A percentile compares a stretch with the other conserved stretches of the same genome.
Evolutionary conservation across 1,140 invertebrate species (phyloP).

Genomic region (Atta colombica): DNA sequence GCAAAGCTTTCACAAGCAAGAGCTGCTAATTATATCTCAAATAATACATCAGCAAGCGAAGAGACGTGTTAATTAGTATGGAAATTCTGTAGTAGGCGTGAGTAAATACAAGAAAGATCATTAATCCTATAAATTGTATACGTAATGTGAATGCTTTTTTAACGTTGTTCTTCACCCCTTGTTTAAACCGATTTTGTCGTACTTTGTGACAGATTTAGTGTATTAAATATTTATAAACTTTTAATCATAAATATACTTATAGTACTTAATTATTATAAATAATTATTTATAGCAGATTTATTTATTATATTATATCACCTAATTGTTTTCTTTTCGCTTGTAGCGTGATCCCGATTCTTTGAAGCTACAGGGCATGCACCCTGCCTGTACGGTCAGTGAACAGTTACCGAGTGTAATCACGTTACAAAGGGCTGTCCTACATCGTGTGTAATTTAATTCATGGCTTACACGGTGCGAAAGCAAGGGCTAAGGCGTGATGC

Average conservation of each 20-base stretch:
- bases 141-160: neutral
- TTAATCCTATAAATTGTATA: neutral
- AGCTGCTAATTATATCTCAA: conserved; percentile 47
- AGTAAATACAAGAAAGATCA: neutral
- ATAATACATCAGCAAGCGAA: conserved; percentile 28
- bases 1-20: neutral
- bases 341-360: conserved; percentile 61
- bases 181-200: neutral
- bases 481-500: conserved; percentile 46
- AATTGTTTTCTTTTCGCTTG: conserved; percentile 46
- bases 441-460: conserved; percentile 74
- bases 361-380: conserved; percentile 52
- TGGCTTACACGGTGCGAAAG: conserved; percentile 39
- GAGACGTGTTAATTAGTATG: conserved; percentile 13
- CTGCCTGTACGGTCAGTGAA: conserved; percentile 47
- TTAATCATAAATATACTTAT: neutral
- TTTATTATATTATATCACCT: conserved; percentile 29
- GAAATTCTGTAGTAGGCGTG: neutral
- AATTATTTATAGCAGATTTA: conserved; percentile 30
- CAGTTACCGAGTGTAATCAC: conserved; percentile 68
- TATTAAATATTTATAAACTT: neutral
- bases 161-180: neutral
- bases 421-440: conserved; percentile 65
- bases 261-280: conserved; percentile 12
- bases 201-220: neutral